phyloP scores from a whole-genome alignment of 2,888 invertebrate species.

The Melanchra persicariae region DNA sequence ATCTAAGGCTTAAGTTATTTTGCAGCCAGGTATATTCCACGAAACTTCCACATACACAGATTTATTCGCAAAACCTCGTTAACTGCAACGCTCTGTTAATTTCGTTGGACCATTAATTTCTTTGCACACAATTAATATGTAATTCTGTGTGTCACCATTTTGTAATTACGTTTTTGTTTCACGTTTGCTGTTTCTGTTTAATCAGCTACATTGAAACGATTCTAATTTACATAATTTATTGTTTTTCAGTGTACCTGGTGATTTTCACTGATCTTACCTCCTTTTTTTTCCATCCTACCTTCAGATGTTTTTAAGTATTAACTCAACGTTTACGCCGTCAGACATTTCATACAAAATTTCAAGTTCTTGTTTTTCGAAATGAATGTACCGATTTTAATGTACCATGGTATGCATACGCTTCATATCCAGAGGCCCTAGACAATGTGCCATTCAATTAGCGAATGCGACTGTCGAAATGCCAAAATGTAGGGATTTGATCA shows the following conservation, averaged over 20 bases:
- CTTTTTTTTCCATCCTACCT: no score
- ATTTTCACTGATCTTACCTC: background rate
- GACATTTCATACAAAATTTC: no score
- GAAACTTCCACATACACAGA: background rate
- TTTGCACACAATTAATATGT: conserved; percentile 56
- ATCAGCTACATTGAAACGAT: conserved; percentile 16
- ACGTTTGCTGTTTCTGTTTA: conserved; percentile 16
- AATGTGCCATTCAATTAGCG: no score
- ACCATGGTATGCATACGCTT: no score
- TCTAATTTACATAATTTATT: conserved; percentile 40
- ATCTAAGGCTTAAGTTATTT: background rate
- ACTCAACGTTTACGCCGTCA: background rate
- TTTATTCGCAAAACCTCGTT: conserved; percentile 24
- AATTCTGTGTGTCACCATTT: conserved; percentile 59
- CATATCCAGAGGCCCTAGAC: no score
- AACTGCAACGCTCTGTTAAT: conserved; percentile 35
- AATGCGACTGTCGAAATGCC: no score
- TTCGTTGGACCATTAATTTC: conserved; percentile 51
- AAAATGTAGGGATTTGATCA: no score
- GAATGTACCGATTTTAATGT: no score
- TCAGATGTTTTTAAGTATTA: background rate
- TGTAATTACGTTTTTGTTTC: conserved; percentile 45
- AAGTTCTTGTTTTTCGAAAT: no score
- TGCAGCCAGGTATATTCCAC: background rate
- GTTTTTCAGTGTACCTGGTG: background rate